Evolutionary conservation across 2,888 invertebrate species (phyloP).

Genomic region (Acrobeloides nanus): DNA sequence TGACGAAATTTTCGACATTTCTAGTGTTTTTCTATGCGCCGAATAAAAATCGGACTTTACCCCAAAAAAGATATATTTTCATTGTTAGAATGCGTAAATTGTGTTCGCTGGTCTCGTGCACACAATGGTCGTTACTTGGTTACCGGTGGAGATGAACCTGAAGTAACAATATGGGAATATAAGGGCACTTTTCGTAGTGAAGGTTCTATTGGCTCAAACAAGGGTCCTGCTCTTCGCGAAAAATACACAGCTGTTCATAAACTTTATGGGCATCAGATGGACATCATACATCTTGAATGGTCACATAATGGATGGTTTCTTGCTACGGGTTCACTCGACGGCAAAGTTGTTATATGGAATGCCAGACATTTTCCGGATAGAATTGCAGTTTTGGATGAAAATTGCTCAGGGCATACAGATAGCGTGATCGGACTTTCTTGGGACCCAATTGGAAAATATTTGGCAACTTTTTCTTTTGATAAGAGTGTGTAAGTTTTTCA

Average conservation of each 20-base stretch:
- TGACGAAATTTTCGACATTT: too few species aligned
- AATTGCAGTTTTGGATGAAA: slow-evolving; percentile 67
- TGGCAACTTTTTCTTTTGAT: slow-evolving; percentile 70
- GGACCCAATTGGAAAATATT: slow-evolving; percentile 95
- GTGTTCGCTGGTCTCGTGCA: slow-evolving; percentile 37
- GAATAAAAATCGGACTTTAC: too few species aligned
- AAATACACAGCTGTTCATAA: too few species aligned
- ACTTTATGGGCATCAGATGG: slow-evolving; percentile 55
- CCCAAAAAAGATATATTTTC: too few species aligned
- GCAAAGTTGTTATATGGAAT: slow-evolving; percentile 94
- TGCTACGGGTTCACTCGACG: slow-evolving; percentile 93
- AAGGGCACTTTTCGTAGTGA: slow-evolving; percentile 7
- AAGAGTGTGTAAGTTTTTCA: too few species aligned
- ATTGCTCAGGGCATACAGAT: slow-evolving; percentile 64
- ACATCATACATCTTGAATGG: slow-evolving; percentile 92
- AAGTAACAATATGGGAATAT: slow-evolving; percentile 16
- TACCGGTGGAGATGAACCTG: slow-evolving; percentile 20
- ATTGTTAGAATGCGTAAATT: slow-evolving; percentile 35
- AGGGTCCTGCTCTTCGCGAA: too few species aligned
- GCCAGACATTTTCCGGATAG: slow-evolving; percentile 71
- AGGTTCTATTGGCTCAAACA: slow-evolving; percentile 4
- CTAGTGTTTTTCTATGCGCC: too few species aligned
- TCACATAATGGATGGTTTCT: slow-evolving; percentile 85
- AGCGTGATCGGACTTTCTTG: slow-evolving; percentile 78
- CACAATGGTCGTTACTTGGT: slow-evolving; percentile 13